Base-by-base conservation (phyloP, 2,888 invertebrate species). In the Agonopterix alstromeriana region DNA sequence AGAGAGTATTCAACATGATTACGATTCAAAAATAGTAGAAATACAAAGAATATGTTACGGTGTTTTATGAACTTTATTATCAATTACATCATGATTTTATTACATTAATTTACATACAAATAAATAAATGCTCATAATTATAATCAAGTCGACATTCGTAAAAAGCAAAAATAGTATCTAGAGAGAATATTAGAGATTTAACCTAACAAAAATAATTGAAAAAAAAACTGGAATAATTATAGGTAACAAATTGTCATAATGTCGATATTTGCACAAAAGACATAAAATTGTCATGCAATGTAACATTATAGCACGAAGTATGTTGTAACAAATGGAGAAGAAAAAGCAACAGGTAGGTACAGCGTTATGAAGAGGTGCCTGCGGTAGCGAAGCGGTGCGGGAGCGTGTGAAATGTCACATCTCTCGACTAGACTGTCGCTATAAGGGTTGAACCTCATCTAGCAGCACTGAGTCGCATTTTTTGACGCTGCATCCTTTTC, bases 71-170 rank as follows among this genome's bases (percentile, higher is more conserved):
- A 81, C 70, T 82, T 83, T 84, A 73, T 75, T 66, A 77, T 75
- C 77, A 75, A 77, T 76, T 74, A 81, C 75, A 85, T 81, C 77
- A 84, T 83, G 83, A 86, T 85, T 27, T 84, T 75, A 71, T 78
- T 73, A 81, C 77, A 77, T 82, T 77, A 82, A 76, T 80, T 80
- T 81, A 77, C 77, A 81, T 72, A 76, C 65, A 79, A 17, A 83
- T 82, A 86, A 86, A 85, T 85, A 87, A 87, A 86, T 87, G 87
- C 85, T 75, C 70, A 74, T 69, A 73, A 73, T 75, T 62, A 67
- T 67, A 65, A 72, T 56, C 8, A 36, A 60, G 78, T 83, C 77
- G 75, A 71, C 69, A 68, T 67, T 62, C 59, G 54, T 75, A 74
- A 72, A 76, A 79, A 75, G 70, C 70, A 62, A 70, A 67, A 60